A percentile compares a stretch with the other conserved stretches of the same genome.
phyloP scores from a whole-genome alignment of 2,797 vertebrate genomes.

The Sebastes kiyomatsui region DNA sequence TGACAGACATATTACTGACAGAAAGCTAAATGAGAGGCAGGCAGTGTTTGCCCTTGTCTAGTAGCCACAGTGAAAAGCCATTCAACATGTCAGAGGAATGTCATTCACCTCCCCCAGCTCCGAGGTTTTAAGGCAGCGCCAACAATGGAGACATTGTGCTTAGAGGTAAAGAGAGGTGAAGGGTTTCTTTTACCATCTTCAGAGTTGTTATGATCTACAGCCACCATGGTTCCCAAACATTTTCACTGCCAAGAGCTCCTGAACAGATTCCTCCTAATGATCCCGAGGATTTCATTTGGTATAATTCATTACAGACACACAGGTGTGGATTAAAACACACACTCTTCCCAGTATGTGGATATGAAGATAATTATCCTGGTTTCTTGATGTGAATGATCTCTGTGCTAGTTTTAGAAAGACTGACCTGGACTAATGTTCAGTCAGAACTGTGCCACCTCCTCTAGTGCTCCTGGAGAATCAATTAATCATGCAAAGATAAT shows the following conservation, averaged over 20 bases:
- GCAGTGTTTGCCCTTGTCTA: slow-evolving; percentile 57
- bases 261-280: neutral
- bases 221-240: neutral
- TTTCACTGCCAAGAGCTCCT: neutral
- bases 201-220: slow-evolving; percentile 28
- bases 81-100: slow-evolving; percentile 71
- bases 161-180: slow-evolving; percentile 53
- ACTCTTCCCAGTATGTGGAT: neutral
- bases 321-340: neutral
- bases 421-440: neutral
- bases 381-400: neutral
- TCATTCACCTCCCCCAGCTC: slow-evolving; percentile 64
- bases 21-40: slow-evolving; percentile 44
- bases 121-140: slow-evolving; percentile 37
- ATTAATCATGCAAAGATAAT: neutral
- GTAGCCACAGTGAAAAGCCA: slow-evolving; percentile 40
- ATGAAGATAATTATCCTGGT: neutral
- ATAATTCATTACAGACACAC: neutral
- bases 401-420: neutral
- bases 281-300: neutral
- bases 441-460: neutral
- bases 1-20: slow-evolving; percentile 47
- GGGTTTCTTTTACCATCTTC: slow-evolving; percentile 45
- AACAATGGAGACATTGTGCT: slow-evolving; percentile 72
- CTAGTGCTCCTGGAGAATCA: neutral